Base-by-base conservation (phyloP, 2,888 invertebrate genomes). In the Chrysomela aeneicollis region DNA sequence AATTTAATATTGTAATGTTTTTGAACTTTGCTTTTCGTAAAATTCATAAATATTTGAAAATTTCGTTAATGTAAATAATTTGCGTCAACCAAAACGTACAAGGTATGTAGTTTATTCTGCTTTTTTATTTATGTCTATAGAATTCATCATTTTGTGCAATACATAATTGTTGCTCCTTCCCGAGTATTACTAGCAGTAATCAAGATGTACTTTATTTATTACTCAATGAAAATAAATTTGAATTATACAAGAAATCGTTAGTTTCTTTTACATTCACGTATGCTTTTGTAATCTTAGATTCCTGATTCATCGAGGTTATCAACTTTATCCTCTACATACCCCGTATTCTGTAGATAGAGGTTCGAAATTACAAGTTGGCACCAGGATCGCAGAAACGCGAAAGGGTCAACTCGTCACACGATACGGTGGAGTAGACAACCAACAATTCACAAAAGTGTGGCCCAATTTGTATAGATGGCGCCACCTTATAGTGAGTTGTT, bases 121-220 rank as follows among this genome's bases (percentile, higher is more conserved):
- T 64, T 64, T n/a, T 58, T 64, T 70, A 64, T 68, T 68, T 70
- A 59, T 63, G 57, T 66, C 59, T 46, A 50, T 60, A 63, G 60
- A 62, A 63, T 62, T 37, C 4, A 52, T 67, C 12, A 69, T 64
- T 59, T 67, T 67, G 73, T 72, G 73, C 73, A 74, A 74, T 74
- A 72, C 69, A 57, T 65, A 71, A 71, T 70, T 71, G 71, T 73
- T 74, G 74, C 75, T 72, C 73, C 69, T 74, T 73, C 71, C 69
- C 71, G 74, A 76, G 76, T 76, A 76, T 76, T 76, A 76, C 65
- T 76, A 76, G 75, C 68, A 46, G 71, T 73, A 71, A 73, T 72
- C 73, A 74, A 68, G 66, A 58, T 58, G 61, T 65, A 65, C 42
- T 65, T 65, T 65, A 64, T 64, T 64, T 55, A 61, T 64, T 57